Evolutionary conservation across 2,113 vertebrate species (phyloP).

Genomic region (Salvator merianae): DNA sequence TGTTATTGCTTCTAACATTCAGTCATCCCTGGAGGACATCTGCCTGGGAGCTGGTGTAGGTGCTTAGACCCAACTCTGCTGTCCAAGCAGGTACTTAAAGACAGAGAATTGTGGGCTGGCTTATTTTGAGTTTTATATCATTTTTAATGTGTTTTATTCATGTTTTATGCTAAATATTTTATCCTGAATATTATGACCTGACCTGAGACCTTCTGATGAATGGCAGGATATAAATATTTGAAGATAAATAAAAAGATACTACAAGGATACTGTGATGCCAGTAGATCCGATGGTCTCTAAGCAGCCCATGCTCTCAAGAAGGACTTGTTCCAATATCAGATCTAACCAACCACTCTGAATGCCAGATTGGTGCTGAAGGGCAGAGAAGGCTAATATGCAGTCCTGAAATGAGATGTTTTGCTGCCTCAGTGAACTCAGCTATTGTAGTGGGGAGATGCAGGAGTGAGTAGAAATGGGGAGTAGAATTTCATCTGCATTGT

Average conservation of each 20-base stretch:
- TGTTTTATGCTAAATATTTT: neutral
- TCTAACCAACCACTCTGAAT: constrained; percentile 48
- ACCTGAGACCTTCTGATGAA: too few relatives aligned
- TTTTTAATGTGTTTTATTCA: neutral
- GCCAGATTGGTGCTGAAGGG: constrained; percentile 45
- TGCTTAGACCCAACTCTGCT: too few relatives aligned
- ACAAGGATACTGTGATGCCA: neutral
- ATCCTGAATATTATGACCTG: neutral
- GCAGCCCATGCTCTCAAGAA: constrained; percentile 37
- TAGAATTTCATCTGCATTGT: constrained; percentile 34
- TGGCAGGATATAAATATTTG: too few relatives aligned
- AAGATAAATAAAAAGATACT: too few relatives aligned
- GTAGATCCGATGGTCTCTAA: neutral
- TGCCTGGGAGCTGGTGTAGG: too few relatives aligned
- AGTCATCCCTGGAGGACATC: too few relatives aligned
- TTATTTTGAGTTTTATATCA: neutral
- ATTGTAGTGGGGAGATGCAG: constrained; percentile 1
- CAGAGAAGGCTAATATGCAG: constrained; percentile 44
- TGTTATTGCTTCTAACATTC: too few relatives aligned
- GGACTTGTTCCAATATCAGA: constrained; percentile 50
- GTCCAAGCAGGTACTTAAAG: too few relatives aligned
- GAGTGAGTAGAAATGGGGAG: constrained; percentile 2
- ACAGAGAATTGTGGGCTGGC: too few relatives aligned
- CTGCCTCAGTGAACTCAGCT: neutral
- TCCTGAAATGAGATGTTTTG: constrained; percentile 38